A percentile compares a stretch with the other conserved stretches of the same genome.
phyloP scores from a whole-genome alignment of 2,113 vertebrate species.

The Irena cyanogastra region DNA sequence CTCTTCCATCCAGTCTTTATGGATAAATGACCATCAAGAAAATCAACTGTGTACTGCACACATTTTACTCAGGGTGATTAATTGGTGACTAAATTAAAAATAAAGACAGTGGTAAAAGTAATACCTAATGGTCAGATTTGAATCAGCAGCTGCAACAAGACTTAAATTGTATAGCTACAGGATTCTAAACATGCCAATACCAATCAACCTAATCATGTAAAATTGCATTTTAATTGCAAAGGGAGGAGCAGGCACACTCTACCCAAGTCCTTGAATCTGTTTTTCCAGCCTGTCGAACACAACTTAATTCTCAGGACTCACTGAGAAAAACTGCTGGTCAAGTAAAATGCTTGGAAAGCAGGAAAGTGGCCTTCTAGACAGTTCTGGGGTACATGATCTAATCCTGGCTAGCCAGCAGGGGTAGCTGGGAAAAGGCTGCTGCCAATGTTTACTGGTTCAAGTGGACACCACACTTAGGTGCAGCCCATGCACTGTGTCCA shows the following conservation, averaged over 20 bases:
- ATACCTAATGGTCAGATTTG: not conserved
- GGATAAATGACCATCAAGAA: not conserved
- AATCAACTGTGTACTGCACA: not conserved
- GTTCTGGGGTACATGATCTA: not conserved
- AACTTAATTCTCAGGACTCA: not conserved
- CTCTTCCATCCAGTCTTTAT: not conserved
- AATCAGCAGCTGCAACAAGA: not conserved
- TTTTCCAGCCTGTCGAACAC: not conserved
- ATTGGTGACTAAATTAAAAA: not conserved
- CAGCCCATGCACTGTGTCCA: not conserved
- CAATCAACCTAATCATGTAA: not conserved
- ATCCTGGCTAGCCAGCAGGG: not conserved
- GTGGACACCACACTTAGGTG: not conserved
- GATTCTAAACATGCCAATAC: not conserved
- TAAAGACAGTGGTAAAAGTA: not conserved
- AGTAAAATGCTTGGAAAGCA: not conserved
- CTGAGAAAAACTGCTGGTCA: not conserved
- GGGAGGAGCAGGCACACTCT: not conserved
- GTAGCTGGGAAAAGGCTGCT: not conserved
- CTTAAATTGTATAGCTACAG: not conserved
- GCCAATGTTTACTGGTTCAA: not conserved
- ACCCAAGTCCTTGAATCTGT: not conserved
- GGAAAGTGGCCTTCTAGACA: not conserved
- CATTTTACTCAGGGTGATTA: not conserved
- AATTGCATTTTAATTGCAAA: not conserved